These are phyloP conservation scores for Epizoanthus fatuus DNA, from an alignment of 92 coral and sea anemone species.

Conservation along the genomic window DNA sequence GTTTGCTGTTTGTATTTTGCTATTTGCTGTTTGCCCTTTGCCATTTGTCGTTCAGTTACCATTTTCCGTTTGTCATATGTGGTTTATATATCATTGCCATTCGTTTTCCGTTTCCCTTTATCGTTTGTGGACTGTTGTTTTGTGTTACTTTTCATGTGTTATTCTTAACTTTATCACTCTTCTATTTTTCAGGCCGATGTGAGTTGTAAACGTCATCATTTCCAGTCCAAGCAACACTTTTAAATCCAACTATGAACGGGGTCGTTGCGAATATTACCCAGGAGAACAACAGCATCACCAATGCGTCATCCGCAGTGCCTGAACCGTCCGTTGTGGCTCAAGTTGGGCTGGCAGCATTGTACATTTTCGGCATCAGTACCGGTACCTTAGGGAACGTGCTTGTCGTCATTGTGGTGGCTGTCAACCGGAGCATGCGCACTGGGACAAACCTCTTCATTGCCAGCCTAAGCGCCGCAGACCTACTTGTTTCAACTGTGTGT, in stretches of 20 bases:
- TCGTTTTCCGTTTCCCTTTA: too few species aligned
- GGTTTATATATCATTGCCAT: too few species aligned
- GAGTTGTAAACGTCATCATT: too few species aligned
- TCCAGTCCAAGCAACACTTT: too few species aligned
- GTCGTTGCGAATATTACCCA: background rate
- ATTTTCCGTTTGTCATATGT: too few species aligned
- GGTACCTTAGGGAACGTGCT: slow-evolving; percentile 82
- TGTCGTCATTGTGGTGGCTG: slow-evolving; percentile 77
- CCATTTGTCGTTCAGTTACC: too few species aligned
- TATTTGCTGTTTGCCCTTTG: too few species aligned
- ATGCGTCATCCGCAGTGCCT: background rate
- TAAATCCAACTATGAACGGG: slow-evolving; percentile 6
- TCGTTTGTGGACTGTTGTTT: too few species aligned
- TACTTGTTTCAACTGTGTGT: slow-evolving; percentile 75
- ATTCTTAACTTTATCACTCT: too few species aligned
- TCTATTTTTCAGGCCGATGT: too few species aligned
- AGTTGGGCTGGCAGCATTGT: slow-evolving; percentile 62
- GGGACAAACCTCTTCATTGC: slow-evolving; percentile 86
- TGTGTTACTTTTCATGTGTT: too few species aligned
- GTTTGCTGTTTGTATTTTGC: too few species aligned
- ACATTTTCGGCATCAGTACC: slow-evolving; percentile 60
- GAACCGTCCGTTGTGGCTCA: slow-evolving; percentile 46
- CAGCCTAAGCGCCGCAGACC: slow-evolving; percentile 82
- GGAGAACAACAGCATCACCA: slow-evolving; percentile 6
- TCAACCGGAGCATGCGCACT: slow-evolving; percentile 84